Evolutionary conservation across 2,113 vertebrate species (phyloP).

Genomic region (Aix galericulata): DNA sequence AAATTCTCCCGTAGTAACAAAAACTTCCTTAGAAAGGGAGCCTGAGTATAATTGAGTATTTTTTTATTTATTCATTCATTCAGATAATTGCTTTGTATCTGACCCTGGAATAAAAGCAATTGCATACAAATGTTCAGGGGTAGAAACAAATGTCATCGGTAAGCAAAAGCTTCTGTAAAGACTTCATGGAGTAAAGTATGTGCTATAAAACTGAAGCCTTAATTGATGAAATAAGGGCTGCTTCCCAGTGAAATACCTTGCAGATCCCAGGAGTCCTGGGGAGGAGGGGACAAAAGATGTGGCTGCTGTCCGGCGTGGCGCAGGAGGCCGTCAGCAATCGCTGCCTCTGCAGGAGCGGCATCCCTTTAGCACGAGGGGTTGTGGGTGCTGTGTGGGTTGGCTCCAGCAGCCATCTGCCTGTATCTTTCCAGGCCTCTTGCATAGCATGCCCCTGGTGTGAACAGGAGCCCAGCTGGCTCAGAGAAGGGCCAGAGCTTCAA

Average conservation of each 20-base stretch:
- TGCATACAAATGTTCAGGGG: not conserved
- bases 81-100: not conserved
- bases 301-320: not conserved
- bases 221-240: not conserved
- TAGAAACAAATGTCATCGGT: not conserved
- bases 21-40: not conserved
- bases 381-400: not conserved
- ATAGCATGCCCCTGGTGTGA: accelerated
- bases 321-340: not conserved
- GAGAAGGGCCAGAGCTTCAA: not conserved
- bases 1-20: slow-evolving; percentile 56
- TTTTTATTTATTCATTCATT: no score
- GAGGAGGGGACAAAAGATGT: not conserved
- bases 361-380: not conserved
- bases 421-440: not conserved
- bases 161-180: not conserved
- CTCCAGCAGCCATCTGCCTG: not conserved
- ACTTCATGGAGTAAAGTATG: slow-evolving; percentile 4
- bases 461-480: accelerated
- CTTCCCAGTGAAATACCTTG: not conserved
- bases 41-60: not conserved
- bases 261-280: accelerated
- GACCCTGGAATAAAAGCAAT: slow-evolving; percentile 4
- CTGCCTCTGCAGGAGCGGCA: not conserved
- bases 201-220: not conserved